A percentile compares a stretch with the other conserved stretches of the same genome.
These are phyloP conservation scores for Trachurus trachurus DNA, from an alignment of 2,797 vertebrate genomes.

Conservation along the genomic window DNA sequence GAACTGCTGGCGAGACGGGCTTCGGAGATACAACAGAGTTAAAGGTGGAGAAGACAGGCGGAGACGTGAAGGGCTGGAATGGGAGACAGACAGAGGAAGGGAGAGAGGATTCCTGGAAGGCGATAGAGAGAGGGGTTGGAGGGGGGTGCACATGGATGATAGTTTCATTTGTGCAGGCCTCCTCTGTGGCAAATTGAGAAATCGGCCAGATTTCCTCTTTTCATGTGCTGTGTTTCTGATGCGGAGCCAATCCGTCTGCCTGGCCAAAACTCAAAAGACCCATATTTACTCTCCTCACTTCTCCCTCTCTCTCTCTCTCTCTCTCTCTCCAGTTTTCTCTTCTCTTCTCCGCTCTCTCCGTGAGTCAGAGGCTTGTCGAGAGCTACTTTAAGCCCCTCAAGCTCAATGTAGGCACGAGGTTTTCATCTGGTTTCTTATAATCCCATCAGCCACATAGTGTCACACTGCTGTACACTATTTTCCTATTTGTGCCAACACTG, in stretches of 20 bases:
- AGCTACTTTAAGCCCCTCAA: slow-evolving; percentile 52
- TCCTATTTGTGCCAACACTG: background rate
- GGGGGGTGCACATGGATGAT: slow-evolving; percentile 54
- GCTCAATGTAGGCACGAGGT: slow-evolving; percentile 32
- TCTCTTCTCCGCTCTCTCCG: slow-evolving; percentile 26
- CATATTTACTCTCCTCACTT: slow-evolving; percentile 63
- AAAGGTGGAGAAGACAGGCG: slow-evolving; percentile 43
- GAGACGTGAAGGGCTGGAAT: slow-evolving; percentile 37
- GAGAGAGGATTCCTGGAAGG: slow-evolving; percentile 59
- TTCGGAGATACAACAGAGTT: slow-evolving; percentile 26
- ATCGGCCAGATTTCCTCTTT: slow-evolving; percentile 74
- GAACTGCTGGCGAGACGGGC: slow-evolving; percentile 27
- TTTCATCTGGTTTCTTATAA: slow-evolving; percentile 47
- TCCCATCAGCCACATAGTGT: slow-evolving; percentile 32
- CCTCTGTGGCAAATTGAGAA: slow-evolving; percentile 69
- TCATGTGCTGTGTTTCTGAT: slow-evolving; percentile 73
- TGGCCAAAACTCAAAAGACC: slow-evolving; percentile 74
- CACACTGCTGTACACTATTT: slow-evolving; percentile 17
- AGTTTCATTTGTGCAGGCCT: slow-evolving; percentile 67
- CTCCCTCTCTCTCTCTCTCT: slow-evolving; percentile 10
- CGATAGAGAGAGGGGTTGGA: slow-evolving; percentile 20
- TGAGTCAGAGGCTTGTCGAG: slow-evolving; percentile 54
- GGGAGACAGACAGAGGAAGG: slow-evolving; percentile 38
- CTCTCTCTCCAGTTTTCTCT: slow-evolving; percentile 29
- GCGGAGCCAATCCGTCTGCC: slow-evolving; percentile 73